Evolutionary conservation across 2,888 invertebrate species (phyloP).

Genomic region (Lypha dubia): DNA sequence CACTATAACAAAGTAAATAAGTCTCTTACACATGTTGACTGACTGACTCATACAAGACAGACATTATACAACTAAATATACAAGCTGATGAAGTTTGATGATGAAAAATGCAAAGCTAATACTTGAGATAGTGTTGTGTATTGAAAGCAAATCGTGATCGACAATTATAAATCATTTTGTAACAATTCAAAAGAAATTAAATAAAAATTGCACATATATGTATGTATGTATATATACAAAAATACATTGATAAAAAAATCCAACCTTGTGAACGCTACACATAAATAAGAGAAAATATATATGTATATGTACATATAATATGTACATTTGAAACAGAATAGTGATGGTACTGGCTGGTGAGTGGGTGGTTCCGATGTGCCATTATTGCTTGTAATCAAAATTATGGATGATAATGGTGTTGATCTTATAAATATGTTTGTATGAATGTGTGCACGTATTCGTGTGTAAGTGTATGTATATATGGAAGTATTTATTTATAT

Average conservation of each 20-base stretch:
- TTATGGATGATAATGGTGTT: slow-evolving; percentile 54
- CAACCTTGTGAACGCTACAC: slow-evolving; percentile 69
- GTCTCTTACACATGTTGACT: slow-evolving; percentile 9
- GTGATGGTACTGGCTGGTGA: slow-evolving; percentile 28
- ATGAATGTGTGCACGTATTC: background rate
- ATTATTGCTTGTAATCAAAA: slow-evolving; percentile 34
- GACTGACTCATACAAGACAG: background rate
- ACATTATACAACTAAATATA: background rate
- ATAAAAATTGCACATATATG: background rate
- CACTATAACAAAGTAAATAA: background rate
- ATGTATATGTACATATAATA: slow-evolving; percentile 35
- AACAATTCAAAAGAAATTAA: slow-evolving; percentile 46
- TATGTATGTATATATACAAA: too few species aligned
- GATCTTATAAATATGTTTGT: slow-evolving; percentile 10
- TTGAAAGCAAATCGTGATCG: slow-evolving; percentile 30
- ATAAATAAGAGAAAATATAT: slow-evolving; percentile 61
- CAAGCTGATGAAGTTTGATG: slow-evolving; percentile 25
- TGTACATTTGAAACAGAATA: slow-evolving; percentile 39
- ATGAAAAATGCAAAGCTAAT: background rate
- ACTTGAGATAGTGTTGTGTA: background rate
- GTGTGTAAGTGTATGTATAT: too few species aligned
- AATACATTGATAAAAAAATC: slow-evolving; percentile 49
- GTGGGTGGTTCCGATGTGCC: slow-evolving; percentile 40
- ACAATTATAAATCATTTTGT: slow-evolving; percentile 39
- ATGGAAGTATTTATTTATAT: too few species aligned